Percentiles rank a stretch among this genome's conserved stretches.
Conservation (phyloP, 2,888 invertebrate species). For the Phania funesta region DNA sequence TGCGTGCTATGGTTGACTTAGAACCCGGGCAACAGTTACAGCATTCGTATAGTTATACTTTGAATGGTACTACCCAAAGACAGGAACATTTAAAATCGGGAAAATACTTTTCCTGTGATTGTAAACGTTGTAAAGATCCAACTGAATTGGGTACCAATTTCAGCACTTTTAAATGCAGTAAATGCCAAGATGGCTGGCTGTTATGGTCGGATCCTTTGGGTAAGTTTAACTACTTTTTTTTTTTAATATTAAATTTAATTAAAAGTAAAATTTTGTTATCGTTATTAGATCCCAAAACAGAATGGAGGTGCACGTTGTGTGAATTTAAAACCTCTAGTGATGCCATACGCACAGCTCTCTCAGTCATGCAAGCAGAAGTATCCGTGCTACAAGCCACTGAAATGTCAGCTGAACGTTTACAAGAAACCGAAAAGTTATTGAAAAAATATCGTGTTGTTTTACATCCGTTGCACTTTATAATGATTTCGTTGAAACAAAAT, state of each 20-base stretch:
- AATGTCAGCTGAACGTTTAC: slow-evolving; percentile 83
- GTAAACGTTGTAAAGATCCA: slow-evolving; percentile 88
- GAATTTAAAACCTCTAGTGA: slow-evolving; percentile 83
- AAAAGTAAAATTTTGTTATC: background rate
- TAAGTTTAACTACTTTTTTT: slow-evolving; percentile 76
- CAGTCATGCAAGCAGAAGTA: slow-evolving; percentile 85
- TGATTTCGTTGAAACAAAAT: slow-evolving; percentile 85
- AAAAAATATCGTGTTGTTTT: slow-evolving; percentile 85
- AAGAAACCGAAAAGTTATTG: slow-evolving; percentile 84
- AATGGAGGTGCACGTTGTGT: slow-evolving; percentile 82
- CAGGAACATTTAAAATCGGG: slow-evolving; percentile 86
- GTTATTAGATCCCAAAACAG: slow-evolving; percentile 71
- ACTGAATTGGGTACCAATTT: slow-evolving; percentile 90
- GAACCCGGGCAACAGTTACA: slow-evolving; percentile 84
- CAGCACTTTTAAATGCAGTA: slow-evolving; percentile 89
- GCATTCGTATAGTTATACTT: slow-evolving; percentile 88
- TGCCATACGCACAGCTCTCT: slow-evolving; percentile 84
- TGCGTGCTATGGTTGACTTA: slow-evolving; percentile 86
- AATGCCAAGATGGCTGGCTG: slow-evolving; percentile 87
- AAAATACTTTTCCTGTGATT: slow-evolving; percentile 90
- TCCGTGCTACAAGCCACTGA: slow-evolving; percentile 84
- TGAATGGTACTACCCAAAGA: slow-evolving; percentile 87
- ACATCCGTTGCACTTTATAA: slow-evolving; percentile 88
- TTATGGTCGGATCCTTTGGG: slow-evolving; percentile 85
- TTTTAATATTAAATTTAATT: background rate